Base-by-base conservation (phyloP, 2,888 invertebrate species). In the Latrodectus elegans region DNA sequence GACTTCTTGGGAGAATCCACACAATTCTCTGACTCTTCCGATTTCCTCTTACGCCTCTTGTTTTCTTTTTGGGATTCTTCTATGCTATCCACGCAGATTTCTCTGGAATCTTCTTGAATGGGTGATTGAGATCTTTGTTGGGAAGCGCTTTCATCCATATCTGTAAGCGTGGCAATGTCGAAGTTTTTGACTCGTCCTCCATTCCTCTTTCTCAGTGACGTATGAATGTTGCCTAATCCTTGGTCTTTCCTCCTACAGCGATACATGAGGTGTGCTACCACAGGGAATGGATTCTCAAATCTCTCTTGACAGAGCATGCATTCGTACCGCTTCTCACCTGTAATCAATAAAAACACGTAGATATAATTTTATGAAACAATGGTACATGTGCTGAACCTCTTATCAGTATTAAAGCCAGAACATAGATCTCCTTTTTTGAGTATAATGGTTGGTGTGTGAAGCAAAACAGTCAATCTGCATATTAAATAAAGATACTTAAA, bases 101-200 rank as follows among this genome's bases (percentile, higher is more conserved):
- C 22, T 76, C 65, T 15, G 11, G 10, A 49, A 15, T 49, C 64
- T 49, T 12, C 11, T 15, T 9, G 12, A 3, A 12, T 0, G 49
- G 17, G 65, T 70, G 38, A 60, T n/a, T 3, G n/a, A 60, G 60
- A n/a, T 60, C n/a, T 60, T 60, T 60, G 14, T 60, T 60, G 60
- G 60, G 60, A 60, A 4, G 60, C 60, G n/a, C 52, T 76, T 0
- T 88, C 89, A 52, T 89, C 79, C 84, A 84, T 88, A 53, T 79
- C 85, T 6, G 89, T 89, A 17, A 90, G 88, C 8, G 90, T 89
- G 52, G 90, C 90, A 51, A 90, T 90, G 71, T 90, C 89, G 85
- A 90, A 90, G 68, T 89, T 89, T 74, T 89, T 89, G 64, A 89
- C 89, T n/a, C 89, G 70, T 15, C 78, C 84, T 1, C 82, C 78